These are phyloP conservation scores for Agrilus cyanescens DNA, from an alignment of 2,888 invertebrate genomes.

Conservation along the genomic window DNA sequence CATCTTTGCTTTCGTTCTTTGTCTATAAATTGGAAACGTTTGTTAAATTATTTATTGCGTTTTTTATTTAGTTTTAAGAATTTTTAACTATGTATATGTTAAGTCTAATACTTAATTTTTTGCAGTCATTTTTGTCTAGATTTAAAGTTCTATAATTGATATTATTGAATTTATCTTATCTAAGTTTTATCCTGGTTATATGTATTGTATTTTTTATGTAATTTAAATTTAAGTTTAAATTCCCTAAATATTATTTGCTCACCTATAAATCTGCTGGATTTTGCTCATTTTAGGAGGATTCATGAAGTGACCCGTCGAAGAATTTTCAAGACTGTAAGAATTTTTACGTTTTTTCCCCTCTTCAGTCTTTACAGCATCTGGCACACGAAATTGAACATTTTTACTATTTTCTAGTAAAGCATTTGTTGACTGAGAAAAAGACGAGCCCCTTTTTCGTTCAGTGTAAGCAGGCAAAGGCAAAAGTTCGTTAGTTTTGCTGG, in stretches of 20 bases:
- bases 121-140: background rate
- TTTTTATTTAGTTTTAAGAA: no score
- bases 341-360: constrained; percentile 31
- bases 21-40: constrained; percentile 15
- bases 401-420: constrained; percentile 19
- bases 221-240: no score
- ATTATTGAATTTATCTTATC: no score
- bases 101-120: no score
- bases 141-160: background rate
- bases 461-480: constrained; percentile 40
- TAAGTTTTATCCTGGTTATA: no score
- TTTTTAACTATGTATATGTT: no score
- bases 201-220: no score
- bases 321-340: constrained; percentile 24
- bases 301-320: constrained; percentile 30
- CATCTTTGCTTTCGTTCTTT: constrained; percentile 23
- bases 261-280: constrained; percentile 35
- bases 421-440: constrained; percentile 19
- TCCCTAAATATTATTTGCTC: constrained; percentile 5
- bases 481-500: constrained; percentile 51
- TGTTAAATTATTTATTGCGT: no score
- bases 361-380: constrained; percentile 27
- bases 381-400: constrained; percentile 25
- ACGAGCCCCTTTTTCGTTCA: constrained; percentile 29
- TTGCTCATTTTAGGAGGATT: constrained; percentile 32